phyloP scores from a whole-genome alignment of 2,797 vertebrate species.

The Tokudaia tokunoshimensis region DNA sequence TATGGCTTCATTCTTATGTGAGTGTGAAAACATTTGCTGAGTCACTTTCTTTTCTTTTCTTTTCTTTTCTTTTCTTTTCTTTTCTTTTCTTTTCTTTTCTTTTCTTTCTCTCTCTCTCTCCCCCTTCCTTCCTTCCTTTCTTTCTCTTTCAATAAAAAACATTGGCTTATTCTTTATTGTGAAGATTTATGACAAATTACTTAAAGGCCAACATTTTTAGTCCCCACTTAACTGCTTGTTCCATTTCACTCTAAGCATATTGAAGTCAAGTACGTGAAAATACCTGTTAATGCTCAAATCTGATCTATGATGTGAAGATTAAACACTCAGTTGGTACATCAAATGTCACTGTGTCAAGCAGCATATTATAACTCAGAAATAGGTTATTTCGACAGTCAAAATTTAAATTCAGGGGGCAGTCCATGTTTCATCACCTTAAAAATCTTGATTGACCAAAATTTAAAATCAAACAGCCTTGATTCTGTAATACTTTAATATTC shows the following conservation, averaged over 20 bases:
- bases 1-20: neutral
- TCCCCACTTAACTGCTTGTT: conserved; percentile 54
- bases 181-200: conserved; percentile 74
- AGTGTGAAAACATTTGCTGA: neutral
- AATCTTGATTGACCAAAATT: conserved; percentile 83
- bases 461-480: conserved; percentile 66
- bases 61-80: too few species aligned
- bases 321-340: conserved; percentile 61
- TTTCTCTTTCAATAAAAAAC: neutral
- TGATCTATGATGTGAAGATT: conserved; percentile 59
- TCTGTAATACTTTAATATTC: conserved; percentile 29
- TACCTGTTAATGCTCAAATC: conserved; percentile 63
- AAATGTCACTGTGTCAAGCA: conserved; percentile 60
- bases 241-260: conserved; percentile 25
- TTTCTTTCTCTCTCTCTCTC: too few species aligned
- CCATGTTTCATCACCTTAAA: conserved; percentile 67
- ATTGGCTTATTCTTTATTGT: conserved; percentile 75
- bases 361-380: conserved; percentile 67
- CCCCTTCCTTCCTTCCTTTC: too few species aligned
- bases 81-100: too few species aligned
- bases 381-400: conserved; percentile 56
- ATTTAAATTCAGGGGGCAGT: conserved; percentile 74
- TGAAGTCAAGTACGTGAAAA: conserved; percentile 72
- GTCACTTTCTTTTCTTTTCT: neutral
- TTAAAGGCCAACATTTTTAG: conserved; percentile 75